Percentiles rank a stretch among this genome's conserved stretches.
Conservation (phyloP, 1,140 invertebrate species). For the Aphelinus certus region DNA sequence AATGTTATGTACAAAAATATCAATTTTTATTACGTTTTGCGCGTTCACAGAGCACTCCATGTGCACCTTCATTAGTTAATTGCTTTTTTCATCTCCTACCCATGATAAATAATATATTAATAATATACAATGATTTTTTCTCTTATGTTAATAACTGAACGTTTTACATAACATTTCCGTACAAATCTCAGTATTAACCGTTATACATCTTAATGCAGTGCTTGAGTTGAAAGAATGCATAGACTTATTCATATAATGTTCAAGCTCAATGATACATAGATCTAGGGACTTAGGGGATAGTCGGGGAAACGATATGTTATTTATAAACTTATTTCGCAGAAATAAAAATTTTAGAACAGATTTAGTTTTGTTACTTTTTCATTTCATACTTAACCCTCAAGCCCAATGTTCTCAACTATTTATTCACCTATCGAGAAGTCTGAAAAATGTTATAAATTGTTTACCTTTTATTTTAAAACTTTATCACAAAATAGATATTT, state of each 20-base stretch:
- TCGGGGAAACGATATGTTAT: too few species aligned
- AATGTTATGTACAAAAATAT: constrained; percentile 60
- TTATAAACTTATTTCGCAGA: too few species aligned
- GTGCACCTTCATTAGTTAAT: constrained; percentile 21
- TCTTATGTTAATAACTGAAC: constrained; percentile 30
- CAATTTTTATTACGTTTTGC: constrained; percentile 55
- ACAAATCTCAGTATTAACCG: constrained; percentile 6
- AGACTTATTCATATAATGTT: neutral
- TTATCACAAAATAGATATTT: too few species aligned
- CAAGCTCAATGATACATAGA: neutral
- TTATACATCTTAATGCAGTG: neutral
- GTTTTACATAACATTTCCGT: constrained; percentile 29
- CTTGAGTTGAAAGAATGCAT: constrained; percentile 28
- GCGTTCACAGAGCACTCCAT: constrained; percentile 30
- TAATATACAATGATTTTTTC: constrained; percentile 47
- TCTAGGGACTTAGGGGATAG: constrained; percentile 21
- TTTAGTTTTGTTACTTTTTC: too few species aligned
- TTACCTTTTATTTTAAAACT: too few species aligned
- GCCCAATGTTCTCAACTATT: too few species aligned
- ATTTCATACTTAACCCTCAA: too few species aligned
- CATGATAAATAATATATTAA: constrained; percentile 49
- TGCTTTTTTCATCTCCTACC: constrained; percentile 25
- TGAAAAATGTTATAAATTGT: too few species aligned
- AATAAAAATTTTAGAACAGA: too few species aligned
- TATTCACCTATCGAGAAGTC: too few species aligned